Base-by-base conservation (phyloP, 2,113 vertebrate genomes). In the Lepidothrix coronata region DNA sequence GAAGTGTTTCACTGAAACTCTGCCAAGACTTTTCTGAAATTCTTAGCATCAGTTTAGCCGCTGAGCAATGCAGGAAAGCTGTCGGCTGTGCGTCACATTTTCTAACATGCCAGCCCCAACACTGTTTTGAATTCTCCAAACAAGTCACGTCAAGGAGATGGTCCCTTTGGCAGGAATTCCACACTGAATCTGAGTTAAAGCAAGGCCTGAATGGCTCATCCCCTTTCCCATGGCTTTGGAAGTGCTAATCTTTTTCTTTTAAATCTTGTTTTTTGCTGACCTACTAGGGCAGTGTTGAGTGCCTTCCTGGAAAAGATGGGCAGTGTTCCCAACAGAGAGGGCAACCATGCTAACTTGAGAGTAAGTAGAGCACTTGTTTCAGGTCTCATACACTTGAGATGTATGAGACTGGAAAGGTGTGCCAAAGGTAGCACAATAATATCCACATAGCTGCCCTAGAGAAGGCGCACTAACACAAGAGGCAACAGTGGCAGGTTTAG, bases 1-100 rank as follows among this genome's bases (percentile, higher is more conserved):
- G 62, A 91, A 89, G 87, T 30, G 8, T 83, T 92, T 91, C 63
- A 83, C 57, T 73, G 55, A 88, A 79, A 68, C 22, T 91, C 51
- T 91, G 82, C 73, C 91, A 96, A 74, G 66, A 62, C 41, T 62
- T 4, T 83, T 91, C 43, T 71, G 88, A 91, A 91, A 88, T 82
- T 82, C 46, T 82, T 37, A 94, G 77, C n/a, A 39, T 61, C 65
- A 67, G 46, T 57, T 88, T 48, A 91, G 70, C 48, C 0, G 0
- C 58, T 65, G 37, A 95, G 71, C 62, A 88, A 77, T 7, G 17
- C 4, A 89, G 33, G 58, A 96, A 91, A 79, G 76, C 61, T 91
- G 76, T 27, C 0, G 0, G 55, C 39, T 55, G 14, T 55, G 76
- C 0, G 1, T 77, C 89, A 86, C n/a, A 70, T 67, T 77, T 91